phyloP scores from a whole-genome alignment of 2,113 vertebrate species.

The Hymenochirus boettgeri region DNA sequence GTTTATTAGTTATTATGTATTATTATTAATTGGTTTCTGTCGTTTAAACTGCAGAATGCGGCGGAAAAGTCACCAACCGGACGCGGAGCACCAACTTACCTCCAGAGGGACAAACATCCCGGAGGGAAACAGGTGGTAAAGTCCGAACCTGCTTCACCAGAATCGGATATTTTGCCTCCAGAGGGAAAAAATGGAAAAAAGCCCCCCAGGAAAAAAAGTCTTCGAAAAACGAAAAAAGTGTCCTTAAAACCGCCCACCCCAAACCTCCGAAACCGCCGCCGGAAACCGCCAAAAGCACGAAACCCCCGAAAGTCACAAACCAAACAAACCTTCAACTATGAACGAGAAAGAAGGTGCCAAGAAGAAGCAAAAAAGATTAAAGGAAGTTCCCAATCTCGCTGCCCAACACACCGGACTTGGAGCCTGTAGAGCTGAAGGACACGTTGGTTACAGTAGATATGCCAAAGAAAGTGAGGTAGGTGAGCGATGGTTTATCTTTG shows the following conservation, averaged over 20 bases:
- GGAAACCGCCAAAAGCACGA: slow-evolving; percentile 77
- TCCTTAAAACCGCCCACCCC: slow-evolving; percentile 72
- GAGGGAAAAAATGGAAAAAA: slow-evolving; percentile 68
- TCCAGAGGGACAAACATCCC: slow-evolving; percentile 66
- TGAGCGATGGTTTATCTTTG: slow-evolving; percentile 47
- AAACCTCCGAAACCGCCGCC: slow-evolving; percentile 75
- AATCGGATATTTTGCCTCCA: slow-evolving; percentile 45
- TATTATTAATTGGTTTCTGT: background rate
- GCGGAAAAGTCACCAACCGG: slow-evolving; percentile 82
- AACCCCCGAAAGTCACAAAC: slow-evolving; percentile 77
- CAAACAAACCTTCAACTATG: slow-evolving; percentile 61
- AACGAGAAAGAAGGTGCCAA: slow-evolving; percentile 89
- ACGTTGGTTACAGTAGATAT: slow-evolving; percentile 91
- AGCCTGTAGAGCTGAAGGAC: slow-evolving; percentile 89
- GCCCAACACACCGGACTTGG: slow-evolving; percentile 81
- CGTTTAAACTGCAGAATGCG: slow-evolving; percentile 67
- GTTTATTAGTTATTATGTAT: background rate
- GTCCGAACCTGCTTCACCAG: slow-evolving; percentile 69
- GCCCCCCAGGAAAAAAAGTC: slow-evolving; percentile 61
- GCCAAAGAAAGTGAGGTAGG: slow-evolving; percentile 88
- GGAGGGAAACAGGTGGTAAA: slow-evolving; percentile 70
- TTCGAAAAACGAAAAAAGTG: slow-evolving; percentile 67
- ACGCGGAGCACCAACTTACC: slow-evolving; percentile 70
- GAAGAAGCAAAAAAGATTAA: slow-evolving; percentile 85
- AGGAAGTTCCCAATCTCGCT: slow-evolving; percentile 67